Evolutionary conservation across 2,888 invertebrate genomes (phyloP).

Genomic region (Latrodectus hesperus): DNA sequence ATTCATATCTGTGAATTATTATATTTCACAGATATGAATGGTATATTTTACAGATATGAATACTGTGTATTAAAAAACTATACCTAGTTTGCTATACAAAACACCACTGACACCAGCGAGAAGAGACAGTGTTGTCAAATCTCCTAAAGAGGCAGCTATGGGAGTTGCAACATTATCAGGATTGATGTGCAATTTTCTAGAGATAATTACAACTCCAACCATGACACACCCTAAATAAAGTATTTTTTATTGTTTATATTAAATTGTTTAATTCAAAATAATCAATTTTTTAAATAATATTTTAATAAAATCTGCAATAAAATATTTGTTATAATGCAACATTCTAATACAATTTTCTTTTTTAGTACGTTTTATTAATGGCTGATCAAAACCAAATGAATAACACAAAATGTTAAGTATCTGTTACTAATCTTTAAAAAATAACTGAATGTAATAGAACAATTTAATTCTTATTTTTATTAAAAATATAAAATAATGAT

Average conservation of each 20-base stretch:
- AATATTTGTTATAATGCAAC: no score
- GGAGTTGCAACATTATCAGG: slow-evolving; percentile 71
- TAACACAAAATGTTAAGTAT: no score
- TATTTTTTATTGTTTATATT: not conserved
- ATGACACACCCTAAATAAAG: slow-evolving; percentile 79
- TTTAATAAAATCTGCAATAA: no score
- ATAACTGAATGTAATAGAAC: no score
- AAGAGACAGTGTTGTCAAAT: slow-evolving; percentile 70
- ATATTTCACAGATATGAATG: not conserved
- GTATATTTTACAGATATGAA: not conserved
- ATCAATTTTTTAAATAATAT: no score
- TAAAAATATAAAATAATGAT: no score
- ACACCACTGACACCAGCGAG: slow-evolving; percentile 78
- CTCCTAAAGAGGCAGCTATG: slow-evolving; percentile 71
- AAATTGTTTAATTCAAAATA: not conserved
- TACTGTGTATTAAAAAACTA: slow-evolving; percentile 70
- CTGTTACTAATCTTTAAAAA: no score
- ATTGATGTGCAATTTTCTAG: slow-evolving; percentile 79
- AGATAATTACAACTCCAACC: slow-evolving; percentile 87
- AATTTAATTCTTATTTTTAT: no score
- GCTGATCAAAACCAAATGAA: no score
- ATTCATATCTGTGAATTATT: no score
- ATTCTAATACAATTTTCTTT: no score
- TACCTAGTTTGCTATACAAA: slow-evolving; percentile 79
- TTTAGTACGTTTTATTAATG: no score